These are phyloP conservation scores for Andricus curvator DNA, from an alignment of 2,888 invertebrate species.

Conservation along the genomic window DNA sequence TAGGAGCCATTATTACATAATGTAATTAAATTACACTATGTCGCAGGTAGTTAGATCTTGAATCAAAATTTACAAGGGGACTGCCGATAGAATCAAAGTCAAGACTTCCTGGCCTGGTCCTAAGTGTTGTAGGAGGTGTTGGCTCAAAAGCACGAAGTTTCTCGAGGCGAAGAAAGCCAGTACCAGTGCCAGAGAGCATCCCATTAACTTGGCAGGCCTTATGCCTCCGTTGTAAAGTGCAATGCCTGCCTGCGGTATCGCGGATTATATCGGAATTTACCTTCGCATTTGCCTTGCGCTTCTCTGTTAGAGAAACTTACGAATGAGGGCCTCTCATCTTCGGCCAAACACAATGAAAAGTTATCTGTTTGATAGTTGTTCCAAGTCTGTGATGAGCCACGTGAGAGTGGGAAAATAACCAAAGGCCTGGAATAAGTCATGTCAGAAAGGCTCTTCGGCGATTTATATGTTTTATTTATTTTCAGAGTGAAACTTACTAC, in stretches of 20 bases:
- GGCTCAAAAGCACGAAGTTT: conserved; percentile 36
- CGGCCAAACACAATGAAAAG: conserved; percentile 29
- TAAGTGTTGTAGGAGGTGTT: conserved; percentile 36
- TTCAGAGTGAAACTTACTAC: not conserved
- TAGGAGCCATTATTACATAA: conserved; percentile 19
- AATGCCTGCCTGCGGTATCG: conserved; percentile 54
- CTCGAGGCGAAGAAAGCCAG: conserved; percentile 62
- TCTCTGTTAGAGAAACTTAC: conserved; percentile 36
- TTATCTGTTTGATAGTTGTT: conserved; percentile 11
- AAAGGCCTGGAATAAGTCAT: not conserved
- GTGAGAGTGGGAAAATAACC: conserved; percentile 14
- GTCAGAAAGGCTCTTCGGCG: not conserved
- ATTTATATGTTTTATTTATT: conserved; percentile 2
- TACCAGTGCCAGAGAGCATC: conserved; percentile 46
- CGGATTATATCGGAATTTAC: conserved; percentile 58
- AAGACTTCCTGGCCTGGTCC: conserved; percentile 24
- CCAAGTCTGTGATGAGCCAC: conserved; percentile 11
- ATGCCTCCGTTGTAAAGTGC: conserved; percentile 52
- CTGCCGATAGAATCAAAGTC: not conserved
- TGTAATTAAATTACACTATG: conserved; percentile 9
- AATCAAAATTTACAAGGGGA: not conserved
- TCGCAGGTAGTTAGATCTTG: conserved; percentile 16
- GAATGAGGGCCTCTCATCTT: conserved; percentile 3
- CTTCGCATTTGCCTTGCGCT: conserved; percentile 47
- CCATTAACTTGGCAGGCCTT: conserved; percentile 51